phyloP scores from a whole-genome alignment of 2,888 invertebrate genomes.

The Ligdia adustata region DNA sequence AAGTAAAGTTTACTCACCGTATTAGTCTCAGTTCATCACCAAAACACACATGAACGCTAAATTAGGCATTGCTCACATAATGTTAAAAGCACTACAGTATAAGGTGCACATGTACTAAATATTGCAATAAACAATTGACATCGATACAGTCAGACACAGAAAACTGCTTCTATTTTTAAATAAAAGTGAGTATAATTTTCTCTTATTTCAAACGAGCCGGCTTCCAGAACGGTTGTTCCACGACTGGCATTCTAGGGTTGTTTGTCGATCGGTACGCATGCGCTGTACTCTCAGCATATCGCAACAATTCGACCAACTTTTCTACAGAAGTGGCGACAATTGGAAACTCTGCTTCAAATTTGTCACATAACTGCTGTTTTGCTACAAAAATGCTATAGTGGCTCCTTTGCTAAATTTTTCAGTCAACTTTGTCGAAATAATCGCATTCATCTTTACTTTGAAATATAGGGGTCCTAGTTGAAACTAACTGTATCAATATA shows the following conservation, averaged over 20 bases:
- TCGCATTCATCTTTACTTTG: not conserved
- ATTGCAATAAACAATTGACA: slow-evolving; percentile 25
- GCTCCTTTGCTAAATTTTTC: not conserved
- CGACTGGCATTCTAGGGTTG: slow-evolving; percentile 30
- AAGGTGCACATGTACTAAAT: slow-evolving; percentile 15
- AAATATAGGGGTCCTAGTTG: not conserved
- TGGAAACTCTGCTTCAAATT: not conserved
- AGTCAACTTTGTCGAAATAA: not conserved
- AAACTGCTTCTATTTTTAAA: slow-evolving; percentile 22
- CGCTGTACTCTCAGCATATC: slow-evolving; percentile 6
- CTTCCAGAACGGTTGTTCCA: slow-evolving; percentile 20
- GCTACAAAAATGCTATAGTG: not conserved
- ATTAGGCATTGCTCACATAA: slow-evolving; percentile 4
- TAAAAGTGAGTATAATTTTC: slow-evolving; percentile 11
- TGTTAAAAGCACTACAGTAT: not conserved
- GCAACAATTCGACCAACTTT: not conserved
- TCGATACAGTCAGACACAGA: slow-evolving; percentile 25
- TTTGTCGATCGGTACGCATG: slow-evolving; percentile 30
- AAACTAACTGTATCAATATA: not conserved
- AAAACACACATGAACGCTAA: slow-evolving; percentile 17
- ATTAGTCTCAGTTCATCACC: slow-evolving; percentile 15
- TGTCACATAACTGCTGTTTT: not conserved
- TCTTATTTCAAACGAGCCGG: slow-evolving; percentile 24
- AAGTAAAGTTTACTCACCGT: slow-evolving; percentile 26
- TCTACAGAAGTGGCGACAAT: not conserved